A percentile compares a stretch with the other conserved stretches of the same genome.
These are phyloP conservation scores for Osmerus mordax DNA, from an alignment of 2,113 vertebrate genomes.

Conservation along the genomic window DNA sequence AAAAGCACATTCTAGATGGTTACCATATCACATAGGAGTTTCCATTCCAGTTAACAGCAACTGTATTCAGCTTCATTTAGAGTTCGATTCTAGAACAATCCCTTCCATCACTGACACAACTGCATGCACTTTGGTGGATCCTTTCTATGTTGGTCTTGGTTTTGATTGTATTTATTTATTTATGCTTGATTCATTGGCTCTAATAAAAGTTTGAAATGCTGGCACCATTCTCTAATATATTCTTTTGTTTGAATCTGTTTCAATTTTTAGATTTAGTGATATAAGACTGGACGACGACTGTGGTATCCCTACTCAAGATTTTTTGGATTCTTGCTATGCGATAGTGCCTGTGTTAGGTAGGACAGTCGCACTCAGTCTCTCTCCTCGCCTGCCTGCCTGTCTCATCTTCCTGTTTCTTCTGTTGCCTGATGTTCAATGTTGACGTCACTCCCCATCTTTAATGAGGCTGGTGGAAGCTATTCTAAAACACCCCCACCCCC, in stretches of 20 bases:
- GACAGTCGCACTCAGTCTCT: conserved; percentile 54
- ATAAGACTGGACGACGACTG: conserved; percentile 88
- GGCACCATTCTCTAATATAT: conserved; percentile 49
- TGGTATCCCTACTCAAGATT: conserved; percentile 93
- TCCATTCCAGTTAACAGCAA: not conserved
- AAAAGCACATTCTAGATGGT: not conserved
- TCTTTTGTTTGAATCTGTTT: conserved; percentile 69
- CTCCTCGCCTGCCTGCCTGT: conserved; percentile 26
- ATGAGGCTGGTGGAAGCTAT: not conserved
- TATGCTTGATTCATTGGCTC: conserved; percentile 43
- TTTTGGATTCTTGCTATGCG: conserved; percentile 96
- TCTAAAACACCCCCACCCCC: not conserved
- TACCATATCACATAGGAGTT: not conserved
- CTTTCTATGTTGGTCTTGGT: conserved; percentile 48
- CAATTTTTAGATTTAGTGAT: conserved; percentile 90
- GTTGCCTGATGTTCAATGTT: conserved; percentile 21
- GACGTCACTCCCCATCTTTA: conserved; percentile 9
- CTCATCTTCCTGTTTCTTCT: conserved; percentile 3
- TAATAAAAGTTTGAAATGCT: conserved; percentile 57
- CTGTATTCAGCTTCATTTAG: too few relatives aligned
- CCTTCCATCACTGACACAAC: not conserved
- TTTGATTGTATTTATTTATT: conserved; percentile 45
- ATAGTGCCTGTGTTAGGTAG: conserved; percentile 97
- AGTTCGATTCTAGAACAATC: too few relatives aligned
- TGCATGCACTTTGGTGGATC: conserved; percentile 52